Conservation (phyloP, 2,797 vertebrate genomes). For the Sus cebifrons region DNA sequence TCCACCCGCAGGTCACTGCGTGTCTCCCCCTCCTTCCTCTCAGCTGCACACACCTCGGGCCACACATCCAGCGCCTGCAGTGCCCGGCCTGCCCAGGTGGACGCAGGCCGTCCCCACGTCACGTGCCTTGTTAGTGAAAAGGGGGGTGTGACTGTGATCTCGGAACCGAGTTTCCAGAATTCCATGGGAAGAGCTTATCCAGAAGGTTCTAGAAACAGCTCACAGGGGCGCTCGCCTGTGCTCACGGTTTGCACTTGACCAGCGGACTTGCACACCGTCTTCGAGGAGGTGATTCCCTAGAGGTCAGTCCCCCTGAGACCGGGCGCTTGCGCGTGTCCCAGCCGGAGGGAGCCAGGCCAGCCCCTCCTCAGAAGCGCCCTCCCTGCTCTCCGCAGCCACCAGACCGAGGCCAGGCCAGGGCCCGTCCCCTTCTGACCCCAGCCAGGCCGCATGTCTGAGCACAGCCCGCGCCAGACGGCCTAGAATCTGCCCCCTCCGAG, state of each 20-base stretch:
- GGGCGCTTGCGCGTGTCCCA: not conserved
- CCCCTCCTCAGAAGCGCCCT: not conserved
- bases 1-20: not conserved
- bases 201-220: conserved; percentile 45
- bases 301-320: not conserved
- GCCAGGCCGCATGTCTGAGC: not conserved
- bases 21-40: not conserved
- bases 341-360: fast-evolving
- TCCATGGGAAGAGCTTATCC: conserved; percentile 22
- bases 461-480: not conserved
- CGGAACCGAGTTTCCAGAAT: conserved; percentile 35
- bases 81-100: not conserved
- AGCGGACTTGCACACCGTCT: not conserved
- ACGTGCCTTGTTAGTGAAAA: conserved; percentile 31
- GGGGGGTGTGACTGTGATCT: not conserved
- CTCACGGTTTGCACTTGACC: not conserved
- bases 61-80: not conserved
- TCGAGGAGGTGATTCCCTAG: not conserved
- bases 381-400: not conserved
- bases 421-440: not conserved
- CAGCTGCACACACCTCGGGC: not conserved
- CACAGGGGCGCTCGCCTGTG: not conserved
- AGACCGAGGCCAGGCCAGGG: not conserved
- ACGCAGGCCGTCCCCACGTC: not conserved
- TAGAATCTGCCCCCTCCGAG: not conserved